phyloP scores from a whole-genome alignment of 1,140 invertebrate species.

The Drosophila rufa region DNA sequence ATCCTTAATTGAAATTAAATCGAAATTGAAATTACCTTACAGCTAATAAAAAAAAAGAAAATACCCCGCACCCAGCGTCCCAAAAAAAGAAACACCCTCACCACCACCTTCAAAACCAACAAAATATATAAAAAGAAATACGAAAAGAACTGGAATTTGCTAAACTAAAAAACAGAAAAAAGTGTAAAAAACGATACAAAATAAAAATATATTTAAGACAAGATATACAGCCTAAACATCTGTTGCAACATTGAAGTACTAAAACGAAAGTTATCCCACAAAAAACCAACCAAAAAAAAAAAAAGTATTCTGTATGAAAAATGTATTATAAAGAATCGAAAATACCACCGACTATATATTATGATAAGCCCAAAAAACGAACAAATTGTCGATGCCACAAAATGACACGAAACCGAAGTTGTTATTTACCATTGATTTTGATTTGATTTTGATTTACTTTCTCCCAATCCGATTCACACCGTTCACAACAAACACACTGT shows the following conservation, averaged over 20 bases:
- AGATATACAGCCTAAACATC: conserved; percentile 61
- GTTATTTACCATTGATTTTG: conserved; percentile 66
- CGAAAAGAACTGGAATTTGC: conserved; percentile 77
- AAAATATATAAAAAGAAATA: conserved; percentile 26
- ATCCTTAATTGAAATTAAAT: conserved; percentile 28
- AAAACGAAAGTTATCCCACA: conserved; percentile 53
- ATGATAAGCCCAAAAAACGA: conserved; percentile 54
- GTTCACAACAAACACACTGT: conserved; percentile 38
- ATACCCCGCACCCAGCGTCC: conserved; percentile 15
- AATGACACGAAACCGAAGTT: conserved; percentile 69
- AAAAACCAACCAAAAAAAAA: conserved; percentile 10
- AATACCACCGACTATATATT: conserved; percentile 28
- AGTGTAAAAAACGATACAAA: conserved; percentile 33
- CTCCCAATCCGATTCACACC: conserved; percentile 46
- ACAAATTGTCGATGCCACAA: conserved; percentile 49
- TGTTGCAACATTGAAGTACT: conserved; percentile 83
- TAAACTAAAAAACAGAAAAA: conserved; percentile 15
- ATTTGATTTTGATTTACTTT: conserved; percentile 54
- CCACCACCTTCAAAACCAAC: conserved; percentile 36
- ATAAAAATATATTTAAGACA: conserved; percentile 35
- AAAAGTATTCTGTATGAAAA: conserved; percentile 39
- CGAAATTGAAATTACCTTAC: conserved; percentile 55
- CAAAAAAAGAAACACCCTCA: conserved; percentile 2
- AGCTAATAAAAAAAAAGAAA: conserved; percentile 42
- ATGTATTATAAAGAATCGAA: conserved; percentile 67